These are phyloP conservation scores for Sitophilus oryzae DNA, from an alignment of 1,140 invertebrate species.

Conservation along the genomic window DNA sequence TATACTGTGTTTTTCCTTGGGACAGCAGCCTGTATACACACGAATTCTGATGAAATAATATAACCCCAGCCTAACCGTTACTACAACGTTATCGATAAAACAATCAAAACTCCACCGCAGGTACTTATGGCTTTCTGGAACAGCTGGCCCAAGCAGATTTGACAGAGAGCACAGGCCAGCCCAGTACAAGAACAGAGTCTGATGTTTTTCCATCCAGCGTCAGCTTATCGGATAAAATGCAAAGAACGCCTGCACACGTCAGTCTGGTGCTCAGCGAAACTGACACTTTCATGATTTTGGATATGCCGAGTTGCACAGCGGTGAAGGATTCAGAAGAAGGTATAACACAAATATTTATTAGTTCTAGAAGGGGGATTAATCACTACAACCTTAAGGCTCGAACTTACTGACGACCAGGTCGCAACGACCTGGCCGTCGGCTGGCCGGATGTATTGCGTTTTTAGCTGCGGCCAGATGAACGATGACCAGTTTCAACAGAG, in stretches of 20 bases:
- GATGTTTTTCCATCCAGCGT: not conserved
- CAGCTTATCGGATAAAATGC: constrained; percentile 16
- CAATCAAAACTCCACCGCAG: not conserved
- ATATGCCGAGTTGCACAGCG: constrained; percentile 56
- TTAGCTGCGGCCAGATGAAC: too few species aligned
- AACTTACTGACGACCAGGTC: too few species aligned
- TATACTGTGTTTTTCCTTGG: too few species aligned
- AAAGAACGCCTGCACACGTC: constrained; percentile 46
- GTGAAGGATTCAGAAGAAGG: constrained; percentile 54
- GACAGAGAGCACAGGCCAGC: not conserved
- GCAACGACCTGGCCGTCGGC: too few species aligned
- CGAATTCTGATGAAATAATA: too few species aligned
- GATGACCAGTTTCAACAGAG: too few species aligned
- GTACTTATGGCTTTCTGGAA: not conserved
- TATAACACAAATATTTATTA: too few species aligned
- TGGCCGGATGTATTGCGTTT: too few species aligned
- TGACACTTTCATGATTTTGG: constrained; percentile 57
- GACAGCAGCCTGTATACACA: too few species aligned
- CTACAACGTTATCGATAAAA: not conserved
- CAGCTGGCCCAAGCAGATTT: not conserved
- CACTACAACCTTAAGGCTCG: too few species aligned
- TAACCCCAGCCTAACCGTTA: too few species aligned
- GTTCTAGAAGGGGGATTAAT: too few species aligned
- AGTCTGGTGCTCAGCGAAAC: constrained; percentile 60
- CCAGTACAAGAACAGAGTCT: not conserved